Evolutionary conservation across 2,888 invertebrate genomes (phyloP).

Genomic region (Tromatobia lineatoria): DNA sequence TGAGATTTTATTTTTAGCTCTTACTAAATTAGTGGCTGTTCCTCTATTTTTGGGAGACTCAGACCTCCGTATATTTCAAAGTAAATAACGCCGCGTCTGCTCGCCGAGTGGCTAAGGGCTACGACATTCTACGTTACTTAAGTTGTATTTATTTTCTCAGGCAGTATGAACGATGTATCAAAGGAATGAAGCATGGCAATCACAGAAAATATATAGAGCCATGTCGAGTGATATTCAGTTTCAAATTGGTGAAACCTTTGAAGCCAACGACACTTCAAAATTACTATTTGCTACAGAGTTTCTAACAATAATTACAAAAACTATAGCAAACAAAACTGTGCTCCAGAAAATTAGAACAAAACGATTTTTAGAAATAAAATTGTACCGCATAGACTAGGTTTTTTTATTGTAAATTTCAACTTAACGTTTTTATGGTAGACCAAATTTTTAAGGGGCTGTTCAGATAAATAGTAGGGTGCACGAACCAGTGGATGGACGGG

Average conservation of each 20-base stretch:
- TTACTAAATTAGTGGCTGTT: conserved; percentile 81
- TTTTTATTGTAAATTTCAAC: no score
- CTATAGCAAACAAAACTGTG: no score
- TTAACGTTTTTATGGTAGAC: no score
- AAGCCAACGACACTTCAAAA: not conserved
- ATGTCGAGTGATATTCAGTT: conserved; percentile 1
- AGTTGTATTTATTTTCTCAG: conserved; percentile 31
- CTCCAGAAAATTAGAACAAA: no score
- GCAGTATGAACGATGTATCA: conserved; percentile 6
- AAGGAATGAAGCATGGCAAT: conserved; percentile 30
- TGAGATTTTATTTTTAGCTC: conserved; percentile 82
- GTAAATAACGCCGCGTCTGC: conserved; percentile 70
- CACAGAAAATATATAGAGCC: conserved; percentile 15
- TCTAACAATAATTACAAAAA: not conserved
- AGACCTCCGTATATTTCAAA: conserved; percentile 75
- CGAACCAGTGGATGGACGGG: no score
- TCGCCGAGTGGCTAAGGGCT: conserved; percentile 41
- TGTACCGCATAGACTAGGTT: no score
- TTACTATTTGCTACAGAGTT: not conserved
- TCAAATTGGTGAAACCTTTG: conserved; percentile 1
- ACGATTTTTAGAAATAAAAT: no score
- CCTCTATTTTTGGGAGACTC: conserved; percentile 81
- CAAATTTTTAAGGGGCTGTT: no score
- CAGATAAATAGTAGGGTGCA: no score
- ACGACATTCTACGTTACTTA: conserved; percentile 13